Evolutionary conservation across 1,140 invertebrate species (phyloP), one percentile per base, ranked within the genome.

Genomic region (Caenorhabditis brenneri): DNA sequence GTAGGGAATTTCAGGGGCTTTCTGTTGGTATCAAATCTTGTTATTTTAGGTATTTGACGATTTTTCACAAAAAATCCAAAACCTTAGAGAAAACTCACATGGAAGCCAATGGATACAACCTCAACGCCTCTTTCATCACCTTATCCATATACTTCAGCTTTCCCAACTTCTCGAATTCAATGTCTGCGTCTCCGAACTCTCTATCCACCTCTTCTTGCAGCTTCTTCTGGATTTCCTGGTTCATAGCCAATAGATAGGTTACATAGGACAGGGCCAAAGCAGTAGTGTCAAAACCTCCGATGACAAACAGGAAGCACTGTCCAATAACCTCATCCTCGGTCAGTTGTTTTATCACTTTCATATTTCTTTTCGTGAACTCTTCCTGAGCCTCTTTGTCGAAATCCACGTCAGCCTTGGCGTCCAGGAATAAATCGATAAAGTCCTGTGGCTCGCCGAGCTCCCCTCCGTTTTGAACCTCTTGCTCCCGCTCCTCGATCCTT

Each of bases 221-320:
- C 83, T 91, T 92, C 27, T 93, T 91, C 90, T 95, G 95, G 74
- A 93, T 91, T 4, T 93, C 92, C 1, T 92, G 92, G 88, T 94
- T 91, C 46, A 93, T 90, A 1, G 94, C 93, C 69, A 96, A 88
- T 87, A 94, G 93, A 86, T 94, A 93, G 0, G 94, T 88, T 6
- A 93, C 92, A 88, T 94, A 94, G 0, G 93, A 91, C 81, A 95
- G 92, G 0, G 93, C 92, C 7, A 93, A 93, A 0, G 94, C 94
- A 0, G 94, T 94, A 0, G 95, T 95, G 15, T 95, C 95, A 80
- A 94, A 94, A 9, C 92, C 92, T 9, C 91, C 92, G 9, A 92
- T 80, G 24, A 93, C 65, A 81, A 93, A 92, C 0, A 93, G 69
- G 81, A 92, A 89, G 19, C 91, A 89, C 65, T 92, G 91, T 5